Conservation (phyloP, 2,888 invertebrate species). For the Ochropacha duplaris region DNA sequence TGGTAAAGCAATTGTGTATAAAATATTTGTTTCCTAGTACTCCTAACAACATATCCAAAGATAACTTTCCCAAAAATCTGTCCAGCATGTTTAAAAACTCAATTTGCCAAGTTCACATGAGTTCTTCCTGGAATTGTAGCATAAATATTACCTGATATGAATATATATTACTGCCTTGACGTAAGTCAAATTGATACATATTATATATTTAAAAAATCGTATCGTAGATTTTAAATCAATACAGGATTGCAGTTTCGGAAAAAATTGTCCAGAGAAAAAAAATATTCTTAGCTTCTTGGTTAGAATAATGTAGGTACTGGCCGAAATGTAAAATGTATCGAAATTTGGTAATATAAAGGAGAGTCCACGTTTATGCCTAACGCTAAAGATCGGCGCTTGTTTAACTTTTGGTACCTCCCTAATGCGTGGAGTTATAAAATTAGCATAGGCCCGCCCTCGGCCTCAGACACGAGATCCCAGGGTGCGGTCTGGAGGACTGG, state of each 20-base stretch:
- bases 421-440: constrained; percentile 14
- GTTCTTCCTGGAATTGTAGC: constrained; percentile 27
- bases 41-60: neutral
- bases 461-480: constrained; percentile 11
- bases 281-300: too few species aligned
- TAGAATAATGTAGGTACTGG: too few species aligned
- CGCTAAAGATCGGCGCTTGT: neutral
- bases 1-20: too few species aligned
- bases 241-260: too few species aligned
- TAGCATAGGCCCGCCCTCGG: constrained; percentile 23
- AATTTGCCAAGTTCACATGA: constrained; percentile 9
- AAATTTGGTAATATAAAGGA: neutral
- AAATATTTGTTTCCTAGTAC: too few species aligned
- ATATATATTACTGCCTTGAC: neutral
- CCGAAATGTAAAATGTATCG: too few species aligned
- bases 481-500: constrained; percentile 11
- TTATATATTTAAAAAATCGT: too few species aligned
- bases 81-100: constrained; percentile 15
- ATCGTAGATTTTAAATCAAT: too few species aligned
- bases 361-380: neutral
- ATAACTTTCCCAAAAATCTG: constrained; percentile 9
- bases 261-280: too few species aligned
- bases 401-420: neutral
- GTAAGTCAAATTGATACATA: neutral
- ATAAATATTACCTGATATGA: constrained; percentile 18